These are phyloP conservation scores for Ibidorhyncha struthersii DNA, from an alignment of 2,113 vertebrate species.

Conservation along the genomic window DNA sequence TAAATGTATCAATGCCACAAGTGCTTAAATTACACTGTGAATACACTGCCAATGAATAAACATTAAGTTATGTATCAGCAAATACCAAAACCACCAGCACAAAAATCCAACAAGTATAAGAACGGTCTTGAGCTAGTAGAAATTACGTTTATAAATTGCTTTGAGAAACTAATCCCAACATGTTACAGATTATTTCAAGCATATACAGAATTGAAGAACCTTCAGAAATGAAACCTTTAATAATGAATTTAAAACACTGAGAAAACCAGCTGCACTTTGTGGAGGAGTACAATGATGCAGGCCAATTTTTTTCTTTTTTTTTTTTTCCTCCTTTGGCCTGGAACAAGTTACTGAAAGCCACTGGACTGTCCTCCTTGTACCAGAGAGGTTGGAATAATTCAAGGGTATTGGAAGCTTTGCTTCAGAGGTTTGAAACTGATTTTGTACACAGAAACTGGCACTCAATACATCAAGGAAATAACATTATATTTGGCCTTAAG, in stretches of 20 bases:
- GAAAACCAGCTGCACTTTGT: not conserved
- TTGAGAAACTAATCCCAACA: not conserved
- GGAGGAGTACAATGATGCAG: not conserved
- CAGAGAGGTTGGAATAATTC: not conserved
- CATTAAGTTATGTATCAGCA: not conserved
- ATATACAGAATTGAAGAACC: not conserved
- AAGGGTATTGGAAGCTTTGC: not conserved
- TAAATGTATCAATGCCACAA: not conserved
- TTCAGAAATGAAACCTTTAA: not conserved
- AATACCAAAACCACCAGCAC: conserved; percentile 16
- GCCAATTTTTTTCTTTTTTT: not conserved
- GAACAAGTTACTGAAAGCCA: not conserved
- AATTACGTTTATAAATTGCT: not conserved
- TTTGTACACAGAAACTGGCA: not conserved
- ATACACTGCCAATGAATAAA: conserved; percentile 20
- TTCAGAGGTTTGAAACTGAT: not conserved
- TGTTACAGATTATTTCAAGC: not conserved
- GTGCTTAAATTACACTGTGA: not conserved
- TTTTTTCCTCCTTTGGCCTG: not conserved
- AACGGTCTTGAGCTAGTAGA: not conserved
- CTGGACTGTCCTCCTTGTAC: not conserved
- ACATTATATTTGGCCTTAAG: not conserved
- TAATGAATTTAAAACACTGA: not conserved
- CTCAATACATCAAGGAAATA: not conserved
- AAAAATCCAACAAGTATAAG: not conserved